A percentile compares a stretch with the other conserved stretches of the same genome.
Evolutionary conservation across 2,888 invertebrate genomes (phyloP).

Genomic region (Hoplodrina blanda): DNA sequence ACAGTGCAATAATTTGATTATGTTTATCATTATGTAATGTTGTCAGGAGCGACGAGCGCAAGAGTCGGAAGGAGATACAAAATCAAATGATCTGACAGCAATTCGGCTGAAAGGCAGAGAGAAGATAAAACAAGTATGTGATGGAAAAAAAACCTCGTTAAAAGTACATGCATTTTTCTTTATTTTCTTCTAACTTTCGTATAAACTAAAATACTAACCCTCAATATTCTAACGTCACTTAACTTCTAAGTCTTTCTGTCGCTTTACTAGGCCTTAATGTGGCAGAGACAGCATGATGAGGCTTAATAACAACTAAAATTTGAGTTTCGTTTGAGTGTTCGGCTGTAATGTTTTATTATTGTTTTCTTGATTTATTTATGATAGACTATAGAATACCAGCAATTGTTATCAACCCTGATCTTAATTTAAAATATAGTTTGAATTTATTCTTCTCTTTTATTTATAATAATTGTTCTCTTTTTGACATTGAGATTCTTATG

Average conservation of each 20-base stretch:
- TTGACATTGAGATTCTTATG: no score
- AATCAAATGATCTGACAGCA: constrained; percentile 80
- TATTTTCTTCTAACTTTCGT: constrained; percentile 15
- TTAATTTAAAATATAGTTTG: no score
- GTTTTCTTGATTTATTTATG: not conserved
- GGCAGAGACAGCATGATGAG: not conserved
- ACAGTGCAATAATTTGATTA: not conserved
- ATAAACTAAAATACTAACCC: not conserved
- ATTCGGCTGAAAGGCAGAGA: constrained; percentile 93
- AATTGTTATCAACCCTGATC: no score
- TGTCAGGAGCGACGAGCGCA: constrained; percentile 81
- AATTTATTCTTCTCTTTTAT: no score
- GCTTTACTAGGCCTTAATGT: not conserved
- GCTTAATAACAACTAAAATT: not conserved
- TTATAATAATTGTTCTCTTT: no score
- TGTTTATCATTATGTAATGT: not conserved
- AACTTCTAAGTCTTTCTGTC: not conserved
- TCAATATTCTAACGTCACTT: not conserved
- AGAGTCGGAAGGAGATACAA: constrained; percentile 86
- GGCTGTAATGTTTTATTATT: not conserved
- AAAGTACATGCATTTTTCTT: constrained; percentile 39
- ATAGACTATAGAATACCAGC: not conserved
- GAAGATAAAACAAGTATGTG: constrained; percentile 94
- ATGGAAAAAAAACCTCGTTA: constrained; percentile 37
- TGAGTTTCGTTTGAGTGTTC: not conserved